phyloP scores from a whole-genome alignment of 2,113 vertebrate species.

The Oncorhynchus masou region DNA sequence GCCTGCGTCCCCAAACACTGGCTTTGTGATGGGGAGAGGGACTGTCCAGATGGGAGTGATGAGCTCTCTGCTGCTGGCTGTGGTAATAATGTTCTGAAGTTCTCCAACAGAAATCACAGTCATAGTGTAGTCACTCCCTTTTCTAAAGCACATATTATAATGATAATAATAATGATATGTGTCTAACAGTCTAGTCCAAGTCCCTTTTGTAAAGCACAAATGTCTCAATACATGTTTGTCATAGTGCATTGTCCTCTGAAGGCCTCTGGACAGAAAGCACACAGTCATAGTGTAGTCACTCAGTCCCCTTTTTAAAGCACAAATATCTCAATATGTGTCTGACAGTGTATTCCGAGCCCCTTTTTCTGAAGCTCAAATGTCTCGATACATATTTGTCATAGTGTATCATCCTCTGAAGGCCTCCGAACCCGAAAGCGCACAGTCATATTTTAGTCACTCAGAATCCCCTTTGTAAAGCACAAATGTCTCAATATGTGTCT shows the following conservation, averaged over 20 bases:
- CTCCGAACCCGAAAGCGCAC: not conserved
- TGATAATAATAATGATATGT: not conserved
- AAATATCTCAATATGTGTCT: too few relatives aligned
- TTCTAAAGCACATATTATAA: not conserved
- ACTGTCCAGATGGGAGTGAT: constrained; percentile 84
- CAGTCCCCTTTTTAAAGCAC: too few relatives aligned
- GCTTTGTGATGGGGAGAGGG: constrained; percentile 87
- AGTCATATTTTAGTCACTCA: not conserved
- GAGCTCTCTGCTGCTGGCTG: constrained; percentile 84
- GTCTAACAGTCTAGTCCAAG: not conserved
- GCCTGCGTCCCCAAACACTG: constrained; percentile 82
- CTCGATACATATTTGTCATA: too few relatives aligned
- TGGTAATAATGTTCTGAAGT: constrained; percentile 59
- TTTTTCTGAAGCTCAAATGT: too few relatives aligned
- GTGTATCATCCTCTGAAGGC: not conserved
- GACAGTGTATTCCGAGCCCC: too few relatives aligned
- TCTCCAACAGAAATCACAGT: not conserved
- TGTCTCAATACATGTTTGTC: too few relatives aligned
- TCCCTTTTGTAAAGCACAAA: too few relatives aligned
- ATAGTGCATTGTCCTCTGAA: not conserved
- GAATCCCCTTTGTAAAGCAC: too few relatives aligned
- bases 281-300: not conserved
- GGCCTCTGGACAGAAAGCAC: too few relatives aligned
- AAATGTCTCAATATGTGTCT: too few relatives aligned
- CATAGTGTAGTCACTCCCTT: not conserved